Conservation (phyloP, 2,113 vertebrate genomes). For the Vimba vimba region DNA sequence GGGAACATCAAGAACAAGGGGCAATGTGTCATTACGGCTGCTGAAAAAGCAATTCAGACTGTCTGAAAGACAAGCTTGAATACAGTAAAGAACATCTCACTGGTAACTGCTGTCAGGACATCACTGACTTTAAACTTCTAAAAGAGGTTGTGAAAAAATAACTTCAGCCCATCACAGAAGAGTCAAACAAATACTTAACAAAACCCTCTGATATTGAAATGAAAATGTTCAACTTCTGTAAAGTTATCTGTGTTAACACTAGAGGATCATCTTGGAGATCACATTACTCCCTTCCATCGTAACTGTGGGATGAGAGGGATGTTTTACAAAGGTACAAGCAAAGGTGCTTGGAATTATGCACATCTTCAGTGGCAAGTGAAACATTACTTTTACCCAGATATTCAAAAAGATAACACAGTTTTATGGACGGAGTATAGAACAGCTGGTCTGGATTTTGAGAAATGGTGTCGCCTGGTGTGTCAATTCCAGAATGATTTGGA, state of each 20-base stretch:
- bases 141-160: neutral
- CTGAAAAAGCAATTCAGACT: neutral
- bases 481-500: neutral
- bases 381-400: neutral
- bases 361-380: neutral
- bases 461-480: neutral
- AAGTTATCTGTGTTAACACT: neutral
- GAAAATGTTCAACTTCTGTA: neutral
- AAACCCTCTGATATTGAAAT: neutral
- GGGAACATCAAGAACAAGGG: constrained; percentile 5
- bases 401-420: neutral
- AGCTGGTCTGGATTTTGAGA: neutral
- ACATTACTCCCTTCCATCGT: neutral
- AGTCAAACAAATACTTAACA: neutral
- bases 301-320: neutral
- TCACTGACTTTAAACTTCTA: constrained; percentile 20
- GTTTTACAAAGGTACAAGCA: neutral
- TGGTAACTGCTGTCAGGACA: constrained; percentile 6
- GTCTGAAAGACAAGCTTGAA: constrained; percentile 18
- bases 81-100: constrained; percentile 25
- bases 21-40: neutral
- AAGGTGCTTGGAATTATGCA: neutral
- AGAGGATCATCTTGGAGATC: neutral
- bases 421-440: neutral
- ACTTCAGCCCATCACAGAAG: neutral